phyloP scores from a whole-genome alignment of 2,888 invertebrate genomes.

The Xanthorhoe spadicearia region DNA sequence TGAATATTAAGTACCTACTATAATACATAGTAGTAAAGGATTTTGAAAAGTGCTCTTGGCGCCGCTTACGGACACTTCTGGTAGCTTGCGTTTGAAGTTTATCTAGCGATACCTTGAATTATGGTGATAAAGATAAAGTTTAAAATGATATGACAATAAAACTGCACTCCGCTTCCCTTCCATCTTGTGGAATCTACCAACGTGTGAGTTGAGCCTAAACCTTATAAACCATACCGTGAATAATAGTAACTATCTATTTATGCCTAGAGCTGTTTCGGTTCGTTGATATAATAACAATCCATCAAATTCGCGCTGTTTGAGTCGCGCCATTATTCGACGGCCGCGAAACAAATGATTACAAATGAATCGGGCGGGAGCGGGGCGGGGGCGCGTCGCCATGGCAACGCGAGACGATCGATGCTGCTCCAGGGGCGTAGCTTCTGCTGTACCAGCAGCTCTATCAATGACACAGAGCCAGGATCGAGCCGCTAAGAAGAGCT shows the following conservation, averaged over 20 bases:
- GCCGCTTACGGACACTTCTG: no score
- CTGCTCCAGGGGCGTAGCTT: conserved; percentile 45
- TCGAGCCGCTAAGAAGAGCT: neutral
- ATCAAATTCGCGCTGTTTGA: conserved; percentile 78
- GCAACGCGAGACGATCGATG: conserved; percentile 82
- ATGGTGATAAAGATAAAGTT: no score
- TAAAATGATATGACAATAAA: no score
- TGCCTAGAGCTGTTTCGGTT: conserved; percentile 6
- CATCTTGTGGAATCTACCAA: no score
- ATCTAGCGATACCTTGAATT: no score
- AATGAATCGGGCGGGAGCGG: conserved; percentile 69
- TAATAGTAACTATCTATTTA: neutral
- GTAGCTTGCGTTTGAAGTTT: no score
- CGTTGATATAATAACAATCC: conserved; percentile 53
- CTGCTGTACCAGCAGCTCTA: conserved; percentile 52
- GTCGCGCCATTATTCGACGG: conserved; percentile 76
- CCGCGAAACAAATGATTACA: conserved; percentile 84
- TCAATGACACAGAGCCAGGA: neutral
- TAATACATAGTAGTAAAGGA: no score
- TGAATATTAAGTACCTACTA: no score
- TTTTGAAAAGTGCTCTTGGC: no score
- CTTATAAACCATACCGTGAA: neutral
- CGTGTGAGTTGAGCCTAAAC: neutral
- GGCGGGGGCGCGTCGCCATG: conserved; percentile 68
- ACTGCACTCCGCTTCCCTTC: no score